These are phyloP conservation scores for Scaptomyza flava DNA, from an alignment of 2,888 invertebrate species.

Conservation along the genomic window DNA sequence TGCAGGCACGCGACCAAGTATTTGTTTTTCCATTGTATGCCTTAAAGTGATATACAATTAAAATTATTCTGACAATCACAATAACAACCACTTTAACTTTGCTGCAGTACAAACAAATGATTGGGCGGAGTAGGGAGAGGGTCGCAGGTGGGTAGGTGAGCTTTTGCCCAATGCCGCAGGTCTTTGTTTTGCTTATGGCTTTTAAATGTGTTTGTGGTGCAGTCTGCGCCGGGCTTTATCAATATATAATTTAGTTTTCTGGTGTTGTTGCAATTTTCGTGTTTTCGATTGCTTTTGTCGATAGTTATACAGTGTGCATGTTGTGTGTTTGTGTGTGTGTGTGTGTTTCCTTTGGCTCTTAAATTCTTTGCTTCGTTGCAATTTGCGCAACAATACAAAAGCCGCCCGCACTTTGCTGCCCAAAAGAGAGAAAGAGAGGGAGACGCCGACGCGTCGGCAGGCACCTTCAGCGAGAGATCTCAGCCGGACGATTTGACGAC, in stretches of 20 bases:
- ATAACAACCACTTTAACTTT: conserved; percentile 33
- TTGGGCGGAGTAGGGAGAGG: background rate
- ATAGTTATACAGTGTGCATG: conserved; percentile 47
- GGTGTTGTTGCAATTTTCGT: conserved; percentile 66
- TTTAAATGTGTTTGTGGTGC: conserved; percentile 72
- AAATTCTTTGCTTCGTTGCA: conserved; percentile 74
- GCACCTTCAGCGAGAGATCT: conserved; percentile 59
- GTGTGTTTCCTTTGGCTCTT: conserved; percentile 61
- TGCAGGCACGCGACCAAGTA: conserved; percentile 67
- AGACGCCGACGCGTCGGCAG: conserved; percentile 45
- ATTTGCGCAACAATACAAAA: conserved; percentile 74
- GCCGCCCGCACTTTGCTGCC: conserved; percentile 39
- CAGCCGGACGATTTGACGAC: conserved; percentile 62
- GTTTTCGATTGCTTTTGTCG: conserved; percentile 64
- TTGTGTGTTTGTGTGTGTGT: conserved; percentile 16
- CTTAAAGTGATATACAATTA: conserved; percentile 55
- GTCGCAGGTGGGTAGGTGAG: background rate
- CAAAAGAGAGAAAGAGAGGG: background rate
- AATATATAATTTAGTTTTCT: conserved; percentile 72
- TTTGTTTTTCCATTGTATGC: conserved; percentile 16
- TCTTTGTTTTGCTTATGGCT: conserved; percentile 64
- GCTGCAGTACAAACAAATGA: background rate
- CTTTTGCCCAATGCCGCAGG: conserved; percentile 33
- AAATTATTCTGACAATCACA: conserved; percentile 61
- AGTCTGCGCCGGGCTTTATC: conserved; percentile 52